phyloP scores from a whole-genome alignment of 2,113 vertebrate species.

The Saiga tatarica region DNA sequence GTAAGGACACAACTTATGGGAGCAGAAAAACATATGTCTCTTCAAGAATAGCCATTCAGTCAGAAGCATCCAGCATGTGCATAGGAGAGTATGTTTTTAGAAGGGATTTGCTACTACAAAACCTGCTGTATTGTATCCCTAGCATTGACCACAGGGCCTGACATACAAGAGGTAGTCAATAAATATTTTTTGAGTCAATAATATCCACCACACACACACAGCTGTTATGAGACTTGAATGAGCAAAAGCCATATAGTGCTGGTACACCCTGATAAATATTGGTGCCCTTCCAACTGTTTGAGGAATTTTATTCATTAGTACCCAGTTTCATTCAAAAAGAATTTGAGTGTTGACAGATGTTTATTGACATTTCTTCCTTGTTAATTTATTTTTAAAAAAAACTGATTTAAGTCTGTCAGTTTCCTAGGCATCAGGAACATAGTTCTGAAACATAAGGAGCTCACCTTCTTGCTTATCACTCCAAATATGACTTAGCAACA shows the following conservation, averaged over 20 bases:
- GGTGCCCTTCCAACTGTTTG: background rate
- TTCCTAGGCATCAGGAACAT: background rate
- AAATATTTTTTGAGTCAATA: background rate
- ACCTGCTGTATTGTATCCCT: background rate
- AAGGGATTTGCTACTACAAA: background rate
- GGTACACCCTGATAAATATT: background rate
- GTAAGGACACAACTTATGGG: background rate
- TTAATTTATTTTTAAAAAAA: background rate
- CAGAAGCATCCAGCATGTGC: background rate
- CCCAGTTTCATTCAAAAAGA: background rate
- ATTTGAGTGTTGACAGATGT: background rate
- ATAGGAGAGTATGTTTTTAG: background rate
- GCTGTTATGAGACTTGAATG: background rate
- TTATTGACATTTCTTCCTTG: background rate
- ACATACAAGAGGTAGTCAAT: background rate
- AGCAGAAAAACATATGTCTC: background rate
- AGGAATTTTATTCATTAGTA: conserved; percentile 15
- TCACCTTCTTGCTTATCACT: background rate
- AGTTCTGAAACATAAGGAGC: background rate
- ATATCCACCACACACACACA: background rate
- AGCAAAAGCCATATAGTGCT: background rate
- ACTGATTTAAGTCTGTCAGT: background rate
- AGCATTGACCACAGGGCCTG: background rate
- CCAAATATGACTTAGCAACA: background rate
- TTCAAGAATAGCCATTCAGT: background rate